These are phyloP conservation scores for Parauchenoglanis ngamensis DNA, from an alignment of 2,797 vertebrate species.

Conservation along the genomic window DNA sequence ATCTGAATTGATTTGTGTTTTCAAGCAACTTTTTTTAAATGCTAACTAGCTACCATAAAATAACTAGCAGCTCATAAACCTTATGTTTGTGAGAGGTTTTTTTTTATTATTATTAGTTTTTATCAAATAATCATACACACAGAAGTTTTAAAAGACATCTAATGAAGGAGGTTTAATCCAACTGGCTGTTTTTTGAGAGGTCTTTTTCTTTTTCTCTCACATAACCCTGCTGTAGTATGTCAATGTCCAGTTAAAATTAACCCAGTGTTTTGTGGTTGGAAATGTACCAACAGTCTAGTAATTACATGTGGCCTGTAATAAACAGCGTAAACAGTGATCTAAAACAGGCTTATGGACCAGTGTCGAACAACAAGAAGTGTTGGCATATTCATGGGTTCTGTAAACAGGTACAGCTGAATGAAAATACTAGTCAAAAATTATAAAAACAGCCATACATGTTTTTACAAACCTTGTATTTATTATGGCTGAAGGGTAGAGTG, in stretches of 20 bases:
- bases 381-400: background rate
- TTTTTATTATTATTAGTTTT: too few species aligned
- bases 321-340: background rate
- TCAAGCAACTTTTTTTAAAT: background rate
- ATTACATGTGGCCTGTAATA: slow-evolving; percentile 2
- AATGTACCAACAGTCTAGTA: background rate
- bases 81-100: background rate
- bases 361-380: background rate
- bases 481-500: background rate
- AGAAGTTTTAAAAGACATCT: background rate
- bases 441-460: background rate
- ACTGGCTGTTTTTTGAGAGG: background rate
- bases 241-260: background rate
- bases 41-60: background rate
- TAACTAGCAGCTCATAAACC: background rate
- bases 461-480: slow-evolving; percentile 10
- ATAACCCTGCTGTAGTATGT: background rate
- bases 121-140: background rate
- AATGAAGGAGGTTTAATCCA: background rate
- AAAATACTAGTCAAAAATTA: background rate
- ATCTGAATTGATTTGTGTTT: background rate
- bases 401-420: slow-evolving; percentile 4
- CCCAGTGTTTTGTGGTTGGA: background rate
- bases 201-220: background rate
- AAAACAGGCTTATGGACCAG: background rate